Base-by-base conservation (phyloP, 2,888 invertebrate species). In the Julus scandinavius region DNA sequence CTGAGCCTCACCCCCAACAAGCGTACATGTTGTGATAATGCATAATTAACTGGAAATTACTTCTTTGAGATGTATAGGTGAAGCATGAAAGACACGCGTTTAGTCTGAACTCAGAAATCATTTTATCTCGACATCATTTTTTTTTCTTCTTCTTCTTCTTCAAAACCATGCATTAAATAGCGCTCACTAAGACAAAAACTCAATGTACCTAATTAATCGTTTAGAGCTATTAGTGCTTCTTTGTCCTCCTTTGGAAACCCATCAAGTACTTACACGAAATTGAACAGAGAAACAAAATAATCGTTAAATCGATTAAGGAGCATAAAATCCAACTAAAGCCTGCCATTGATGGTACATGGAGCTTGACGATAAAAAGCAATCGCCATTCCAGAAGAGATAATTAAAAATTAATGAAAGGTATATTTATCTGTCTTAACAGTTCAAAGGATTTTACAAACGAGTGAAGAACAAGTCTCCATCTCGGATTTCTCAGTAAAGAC, bases 181-280 rank as follows among this genome's bases (percentile, higher is more conserved):
- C 72, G 29, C 58, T n/a, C 17, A 5, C 72, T 29, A 29, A 72
- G 72, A 72, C 72, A 72, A 72, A 72, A 72, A 72, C 29, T 29
- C 20, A 72, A 72, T 72, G 72, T 72, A 72, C 29, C 72, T 72
- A 72, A 72, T 72, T 72, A 72, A 72, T 72, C 72, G 72, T 72
- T 72, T 72, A 72, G 72, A 72, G 72, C 72, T 72, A 72, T 72
- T 72, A 72, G 72, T 72, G 72, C 72, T 72, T 72, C 20, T 20
- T 72, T 72, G 72, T 72, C 72, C 72, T 72, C 72, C 72, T 72
- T 29, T 72, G 20, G 72, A 72, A 72, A 72, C 72, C 72, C 72
- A 72, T 72, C 72, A 72, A 72, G 72, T 72, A 72, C 72, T 72
- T 72, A 72, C 72, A 72, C 72, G 72, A 72, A 72, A 72, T 72